Percentiles rank a stretch among this genome's conserved stretches.
Evolutionary conservation across 2,113 vertebrate genomes (phyloP).

Genomic region (Oreochromis aureus): DNA sequence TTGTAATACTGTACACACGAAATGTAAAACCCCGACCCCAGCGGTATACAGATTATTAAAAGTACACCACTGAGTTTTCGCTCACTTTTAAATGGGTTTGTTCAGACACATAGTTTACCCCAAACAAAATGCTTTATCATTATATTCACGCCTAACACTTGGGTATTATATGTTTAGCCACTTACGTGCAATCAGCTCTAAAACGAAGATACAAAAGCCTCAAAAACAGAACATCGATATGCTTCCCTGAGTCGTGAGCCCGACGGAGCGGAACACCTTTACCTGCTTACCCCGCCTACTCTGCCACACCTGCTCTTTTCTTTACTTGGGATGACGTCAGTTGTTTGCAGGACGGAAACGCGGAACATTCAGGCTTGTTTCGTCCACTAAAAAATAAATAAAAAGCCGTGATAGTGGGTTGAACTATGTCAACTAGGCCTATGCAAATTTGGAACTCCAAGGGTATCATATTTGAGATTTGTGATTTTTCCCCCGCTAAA

Average conservation of each 20-base stretch:
- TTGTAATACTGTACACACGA: background rate
- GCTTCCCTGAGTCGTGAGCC: background rate
- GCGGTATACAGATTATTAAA: background rate
- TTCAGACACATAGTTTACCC: background rate
- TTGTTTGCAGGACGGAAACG: background rate
- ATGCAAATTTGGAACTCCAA: background rate
- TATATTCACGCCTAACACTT: background rate
- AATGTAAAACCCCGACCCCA: background rate
- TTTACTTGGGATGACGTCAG: constrained; percentile 26
- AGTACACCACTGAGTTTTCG: background rate
- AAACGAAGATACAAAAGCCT: background rate
- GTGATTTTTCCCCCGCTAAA: background rate
- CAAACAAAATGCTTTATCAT: background rate
- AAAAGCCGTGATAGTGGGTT: background rate
- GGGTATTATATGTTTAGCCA: background rate
- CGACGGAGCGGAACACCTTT: constrained; percentile 29
- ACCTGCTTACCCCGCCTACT: background rate
- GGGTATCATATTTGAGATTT: background rate
- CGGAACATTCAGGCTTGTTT: background rate
- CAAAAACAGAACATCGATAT: background rate
- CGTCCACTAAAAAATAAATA: background rate
- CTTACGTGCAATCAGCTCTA: constrained; percentile 6
- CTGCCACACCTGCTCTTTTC: background rate
- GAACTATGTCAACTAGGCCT: background rate
- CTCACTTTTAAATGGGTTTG: background rate